Base-by-base conservation (phyloP, 2,888 invertebrate genomes). In the Chloromyia formosa region DNA sequence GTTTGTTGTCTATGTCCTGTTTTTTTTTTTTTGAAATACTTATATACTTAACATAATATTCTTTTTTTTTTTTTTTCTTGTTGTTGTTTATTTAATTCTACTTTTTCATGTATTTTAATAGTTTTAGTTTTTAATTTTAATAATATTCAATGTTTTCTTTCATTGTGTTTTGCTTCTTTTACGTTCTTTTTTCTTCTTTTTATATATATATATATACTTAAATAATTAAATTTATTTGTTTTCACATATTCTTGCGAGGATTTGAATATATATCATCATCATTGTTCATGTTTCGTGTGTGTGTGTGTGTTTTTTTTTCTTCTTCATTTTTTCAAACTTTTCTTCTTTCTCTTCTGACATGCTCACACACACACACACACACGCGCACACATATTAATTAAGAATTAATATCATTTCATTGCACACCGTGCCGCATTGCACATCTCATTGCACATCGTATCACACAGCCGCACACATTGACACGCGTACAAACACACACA, bases 201-300 rank as follows among this genome's bases (percentile, higher is more conserved):
- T 58, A 10, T 35, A 35, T 35, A 35, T 35, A 35, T 58, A 42
- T 20, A 42, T 58, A 35, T 54, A 42, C 22, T 61, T 42, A 56
- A 58, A 40, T 74, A 61, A 27, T 56, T 68, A 22, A 61, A 62
- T 68, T 71, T 71, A 71, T 58, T 71, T 71, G 42, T 71, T 71
- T 78, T 77, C 78, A 79, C 78, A 77, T 78, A 78, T 74, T 77
- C 71, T 77, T 78, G 78, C 78, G 78, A 78, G 78, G 78, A 77
- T 78, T 79, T 73, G 79, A 77, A 78, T 78, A 77, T 35, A 35
- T 72, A 73, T 75, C 71, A 56, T 71, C 27, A 35, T 35, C 27
- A 35, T 35, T 35, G 27, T 35, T 35, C 27, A 35, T 35, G 27
- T 35, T 35, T 35, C 27, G 27, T 35, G 27, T 35, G 27, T 35